Conservation (phyloP, 2,113 vertebrate species). For the Pomatorhinus ruficollis region DNA sequence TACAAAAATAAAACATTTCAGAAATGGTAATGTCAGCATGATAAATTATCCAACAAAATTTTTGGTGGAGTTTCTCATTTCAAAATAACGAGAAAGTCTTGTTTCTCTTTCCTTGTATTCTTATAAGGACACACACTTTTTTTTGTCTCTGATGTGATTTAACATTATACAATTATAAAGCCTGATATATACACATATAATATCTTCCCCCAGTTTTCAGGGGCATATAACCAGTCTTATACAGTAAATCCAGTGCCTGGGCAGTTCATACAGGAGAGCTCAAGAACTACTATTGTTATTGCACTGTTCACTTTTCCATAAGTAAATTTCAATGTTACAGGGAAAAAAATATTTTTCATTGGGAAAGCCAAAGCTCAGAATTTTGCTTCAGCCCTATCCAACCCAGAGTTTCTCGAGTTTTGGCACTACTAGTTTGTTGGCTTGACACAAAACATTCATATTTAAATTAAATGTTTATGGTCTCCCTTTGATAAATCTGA, state of each 20-base stretch:
- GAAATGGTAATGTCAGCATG: constrained; percentile 29
- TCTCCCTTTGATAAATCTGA: constrained; percentile 1
- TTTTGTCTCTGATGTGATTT: background rate
- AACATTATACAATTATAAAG: background rate
- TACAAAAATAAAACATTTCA: constrained; percentile 29
- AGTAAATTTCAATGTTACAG: background rate
- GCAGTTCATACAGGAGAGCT: background rate
- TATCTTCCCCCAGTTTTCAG: background rate
- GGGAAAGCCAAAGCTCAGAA: background rate
- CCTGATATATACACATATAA: background rate
- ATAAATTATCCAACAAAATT: constrained; percentile 48
- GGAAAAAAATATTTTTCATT: background rate
- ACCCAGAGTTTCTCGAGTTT: background rate
- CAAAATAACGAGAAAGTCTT: background rate
- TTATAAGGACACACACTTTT: background rate
- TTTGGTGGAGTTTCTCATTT: constrained; percentile 30
- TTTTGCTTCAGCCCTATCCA: constrained; percentile 1
- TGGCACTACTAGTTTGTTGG: background rate
- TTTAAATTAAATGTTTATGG: background rate
- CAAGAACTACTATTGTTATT: background rate
- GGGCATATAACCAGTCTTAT: background rate
- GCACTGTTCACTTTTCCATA: background rate
- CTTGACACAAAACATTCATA: background rate
- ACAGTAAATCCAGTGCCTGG: background rate
- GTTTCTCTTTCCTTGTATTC: background rate